Conservation (phyloP, 2,888 invertebrate species). For the Allacma fusca region DNA sequence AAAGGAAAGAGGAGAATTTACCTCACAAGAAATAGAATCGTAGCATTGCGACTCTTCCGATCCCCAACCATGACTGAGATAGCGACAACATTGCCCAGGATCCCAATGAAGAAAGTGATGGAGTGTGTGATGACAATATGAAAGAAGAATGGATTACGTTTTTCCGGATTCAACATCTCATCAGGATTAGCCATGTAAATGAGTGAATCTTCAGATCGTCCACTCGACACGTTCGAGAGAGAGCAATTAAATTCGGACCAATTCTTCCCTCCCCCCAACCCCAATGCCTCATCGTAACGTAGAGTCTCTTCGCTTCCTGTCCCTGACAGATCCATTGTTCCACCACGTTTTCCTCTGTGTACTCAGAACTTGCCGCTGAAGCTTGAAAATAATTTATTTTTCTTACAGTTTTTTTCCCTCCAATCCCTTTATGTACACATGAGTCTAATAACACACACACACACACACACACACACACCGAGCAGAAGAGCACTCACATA, state of each 20-base stretch:
- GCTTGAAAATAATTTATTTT: neutral
- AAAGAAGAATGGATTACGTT: conserved; percentile 62
- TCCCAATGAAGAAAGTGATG: conserved; percentile 64
- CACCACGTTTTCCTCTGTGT: neutral
- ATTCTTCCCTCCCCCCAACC: neutral
- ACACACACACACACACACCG: too few species aligned
- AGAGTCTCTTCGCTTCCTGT: conserved; percentile 14
- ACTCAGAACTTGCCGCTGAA: neutral
- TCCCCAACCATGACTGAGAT: conserved; percentile 65
- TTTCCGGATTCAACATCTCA: conserved; percentile 63
- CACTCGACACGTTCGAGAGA: neutral
- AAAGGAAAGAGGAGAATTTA: conserved; percentile 36
- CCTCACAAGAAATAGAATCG: conserved; percentile 63
- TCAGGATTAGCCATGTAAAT: conserved; percentile 57
- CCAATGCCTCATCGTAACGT: neutral
- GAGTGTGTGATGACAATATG: conserved; percentile 63
- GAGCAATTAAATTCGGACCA: conserved; percentile 18
- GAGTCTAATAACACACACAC: too few species aligned
- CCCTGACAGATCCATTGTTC: conserved; percentile 28
- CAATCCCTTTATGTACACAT: neutral
- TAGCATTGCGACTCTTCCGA: conserved; percentile 63
- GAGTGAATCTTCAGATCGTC: conserved; percentile 27
- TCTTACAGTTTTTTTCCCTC: neutral
- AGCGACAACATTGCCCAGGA: conserved; percentile 66
- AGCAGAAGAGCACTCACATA: neutral